Evolutionary conservation across 2,797 vertebrate species (phyloP), one percentile per base, ranked within the genome.

Genomic region (Acanthis flammea): DNA sequence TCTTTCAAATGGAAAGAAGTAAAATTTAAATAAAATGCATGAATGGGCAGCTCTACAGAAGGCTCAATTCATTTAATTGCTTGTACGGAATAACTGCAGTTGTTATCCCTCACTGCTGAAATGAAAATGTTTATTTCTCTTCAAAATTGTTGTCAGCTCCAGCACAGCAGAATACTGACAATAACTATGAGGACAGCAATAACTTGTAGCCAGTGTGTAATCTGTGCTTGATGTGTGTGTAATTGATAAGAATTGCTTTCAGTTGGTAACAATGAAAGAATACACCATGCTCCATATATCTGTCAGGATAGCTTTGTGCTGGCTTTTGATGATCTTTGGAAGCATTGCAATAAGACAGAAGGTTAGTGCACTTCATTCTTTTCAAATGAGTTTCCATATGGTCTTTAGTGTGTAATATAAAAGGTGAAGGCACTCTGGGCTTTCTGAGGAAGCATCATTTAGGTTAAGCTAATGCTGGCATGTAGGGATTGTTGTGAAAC

Each of bases 201-300:
- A 78, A 66, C 60, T 90, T 28, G 47, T 90, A 95, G 68, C 72
- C 68, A 92, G 1, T 41, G 31, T 85, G 58, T 92, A 86, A 83
- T 90, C 71, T 85, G 72, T 61, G 53, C 25, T 90, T 95, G 82
- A 84, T 87, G 22, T 45, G 72, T 95, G 76, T 86, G 63, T 88
- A 96, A 92, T 87, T 86, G 96, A 71, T 86, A 91, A 90, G 93
- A 91, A 95, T 85, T 85, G 76, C 81, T 95, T 95, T 84, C 68
- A 62, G 42, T 72, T 62, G 90, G 70, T 88, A 79, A 95, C 89
- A 93, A 93, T 89, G 90, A 81, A 91, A 92, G 68, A 86, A 42
- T 88, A 90, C 66, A 84, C 66, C 60, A 63, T 78, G 89, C 82
- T 86, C 89, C 85, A 88, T 95, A 66, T 94, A 93, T 93, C 85